Conservation (phyloP, 2,888 invertebrate species). For the Mythimna lalbum region DNA sequence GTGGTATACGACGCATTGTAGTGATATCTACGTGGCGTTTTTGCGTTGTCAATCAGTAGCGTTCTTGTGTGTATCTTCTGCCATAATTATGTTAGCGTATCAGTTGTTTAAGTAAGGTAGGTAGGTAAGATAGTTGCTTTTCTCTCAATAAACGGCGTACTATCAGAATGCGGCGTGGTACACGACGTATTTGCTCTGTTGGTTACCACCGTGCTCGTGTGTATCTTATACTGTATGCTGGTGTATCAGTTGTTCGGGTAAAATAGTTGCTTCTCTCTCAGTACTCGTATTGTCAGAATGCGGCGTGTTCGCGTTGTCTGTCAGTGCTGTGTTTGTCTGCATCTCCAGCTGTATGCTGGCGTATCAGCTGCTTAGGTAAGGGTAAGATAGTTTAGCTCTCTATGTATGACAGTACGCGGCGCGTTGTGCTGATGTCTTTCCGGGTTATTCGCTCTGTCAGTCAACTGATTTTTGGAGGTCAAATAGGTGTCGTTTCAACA, state of each 20-base stretch:
- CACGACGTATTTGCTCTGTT: slow-evolving; percentile 94
- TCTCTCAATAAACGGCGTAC: slow-evolving; percentile 96
- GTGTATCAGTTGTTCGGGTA: slow-evolving; percentile 96
- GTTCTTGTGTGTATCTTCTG: slow-evolving; percentile 97
- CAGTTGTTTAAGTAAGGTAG: slow-evolving; percentile 93
- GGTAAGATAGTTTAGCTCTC: too few species aligned
- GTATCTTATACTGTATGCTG: slow-evolving; percentile 98
- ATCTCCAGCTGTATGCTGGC: slow-evolving; percentile 98
- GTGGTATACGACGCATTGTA: slow-evolving; percentile 68
- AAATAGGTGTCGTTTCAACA: too few species aligned
- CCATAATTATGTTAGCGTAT: slow-evolving; percentile 97
- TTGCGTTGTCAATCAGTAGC: slow-evolving; percentile 94
- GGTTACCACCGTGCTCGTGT: slow-evolving; percentile 96
- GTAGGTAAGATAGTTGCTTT: slow-evolving; percentile 87
- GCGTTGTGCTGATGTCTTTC: too few species aligned
- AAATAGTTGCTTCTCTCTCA: slow-evolving; percentile 23
- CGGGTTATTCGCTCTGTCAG: too few species aligned
- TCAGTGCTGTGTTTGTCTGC: slow-evolving; percentile 96
- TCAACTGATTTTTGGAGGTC: too few species aligned
- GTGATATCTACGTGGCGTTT: slow-evolving; percentile 80
- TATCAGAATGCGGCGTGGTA: slow-evolving; percentile 95
- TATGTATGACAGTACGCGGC: too few species aligned
- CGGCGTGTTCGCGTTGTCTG: slow-evolving; percentile 91
- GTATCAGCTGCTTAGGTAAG: slow-evolving; percentile 94
- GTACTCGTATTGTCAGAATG: slow-evolving; percentile 81